Conservation (phyloP, 1,140 invertebrate genomes). For the Lethrus apterus region DNA sequence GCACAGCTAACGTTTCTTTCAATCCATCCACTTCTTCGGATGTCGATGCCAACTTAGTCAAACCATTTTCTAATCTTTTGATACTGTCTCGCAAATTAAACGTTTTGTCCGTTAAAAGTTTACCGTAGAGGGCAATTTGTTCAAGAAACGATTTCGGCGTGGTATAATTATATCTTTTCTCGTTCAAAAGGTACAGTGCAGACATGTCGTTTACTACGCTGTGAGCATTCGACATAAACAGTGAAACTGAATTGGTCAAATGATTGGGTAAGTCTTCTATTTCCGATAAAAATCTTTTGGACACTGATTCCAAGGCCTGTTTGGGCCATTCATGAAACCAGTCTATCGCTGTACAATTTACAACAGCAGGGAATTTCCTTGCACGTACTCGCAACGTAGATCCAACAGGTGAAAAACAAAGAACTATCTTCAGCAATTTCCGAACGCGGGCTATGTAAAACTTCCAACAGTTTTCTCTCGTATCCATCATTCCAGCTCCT, state of each 20-base stretch:
- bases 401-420: constrained; percentile 91
- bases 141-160: constrained; percentile 96
- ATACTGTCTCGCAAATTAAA: constrained; percentile 72
- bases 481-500: constrained; percentile 72
- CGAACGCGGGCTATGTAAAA: constrained; percentile 90
- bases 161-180: constrained; percentile 90
- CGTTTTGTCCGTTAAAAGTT: constrained; percentile 71
- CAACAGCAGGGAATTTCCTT: constrained; percentile 89
- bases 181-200: constrained; percentile 71
- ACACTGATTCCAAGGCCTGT: constrained; percentile 85
- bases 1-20: constrained; percentile 63
- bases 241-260: constrained; percentile 59
- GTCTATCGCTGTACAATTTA: constrained; percentile 87
- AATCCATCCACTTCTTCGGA: constrained; percentile 55
- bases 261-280: constrained; percentile 58
- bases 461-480: constrained; percentile 90
- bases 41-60: constrained; percentile 78
- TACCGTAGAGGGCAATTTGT: constrained; percentile 81
- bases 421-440: constrained; percentile 64
- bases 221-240: constrained; percentile 89
- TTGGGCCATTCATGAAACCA: constrained; percentile 97
- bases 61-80: constrained; percentile 74
- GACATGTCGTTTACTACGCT: constrained; percentile 83
- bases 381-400: constrained; percentile 74
- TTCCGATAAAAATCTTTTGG: constrained; percentile 70